Conservation (phyloP, 2,113 vertebrate species). For the Spheniscus mendiculus region DNA sequence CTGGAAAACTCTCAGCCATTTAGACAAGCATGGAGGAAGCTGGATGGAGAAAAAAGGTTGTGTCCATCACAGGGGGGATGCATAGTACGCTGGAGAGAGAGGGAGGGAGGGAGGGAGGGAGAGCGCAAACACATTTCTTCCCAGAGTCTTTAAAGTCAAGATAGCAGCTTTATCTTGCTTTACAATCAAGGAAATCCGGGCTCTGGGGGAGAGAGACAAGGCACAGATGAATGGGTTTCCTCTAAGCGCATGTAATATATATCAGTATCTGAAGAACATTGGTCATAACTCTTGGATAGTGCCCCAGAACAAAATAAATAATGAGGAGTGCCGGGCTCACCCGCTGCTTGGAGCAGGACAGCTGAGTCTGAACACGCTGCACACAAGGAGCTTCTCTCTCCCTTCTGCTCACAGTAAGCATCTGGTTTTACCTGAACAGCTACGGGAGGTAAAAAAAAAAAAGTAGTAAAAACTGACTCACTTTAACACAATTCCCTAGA, state of each 20-base stretch:
- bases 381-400: not conserved
- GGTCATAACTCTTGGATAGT: conserved; percentile 58
- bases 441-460: not conserved
- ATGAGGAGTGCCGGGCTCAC: not conserved
- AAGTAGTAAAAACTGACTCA: not conserved
- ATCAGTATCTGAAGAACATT: conserved; percentile 62
- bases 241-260: conserved; percentile 61
- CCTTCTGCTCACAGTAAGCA: not conserved
- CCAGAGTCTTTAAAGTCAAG: conserved; percentile 59
- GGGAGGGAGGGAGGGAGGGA: not conserved
- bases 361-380: not conserved
- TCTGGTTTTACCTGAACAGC: not conserved
- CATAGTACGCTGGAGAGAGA: not conserved
- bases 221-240: conserved; percentile 60
- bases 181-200: conserved; percentile 51
- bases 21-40: not conserved
- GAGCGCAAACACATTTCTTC: conserved; percentile 55
- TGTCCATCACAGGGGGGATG: not conserved
- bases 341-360: not conserved
- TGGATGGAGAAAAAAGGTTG: not conserved
- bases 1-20: not conserved
- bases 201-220: conserved; percentile 46
- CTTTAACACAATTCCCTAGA: not conserved
- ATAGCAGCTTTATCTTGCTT: conserved; percentile 58
- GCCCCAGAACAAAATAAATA: conserved; percentile 66